phyloP scores from a whole-genome alignment of 2,113 vertebrate genomes.

The Meles meles region DNA sequence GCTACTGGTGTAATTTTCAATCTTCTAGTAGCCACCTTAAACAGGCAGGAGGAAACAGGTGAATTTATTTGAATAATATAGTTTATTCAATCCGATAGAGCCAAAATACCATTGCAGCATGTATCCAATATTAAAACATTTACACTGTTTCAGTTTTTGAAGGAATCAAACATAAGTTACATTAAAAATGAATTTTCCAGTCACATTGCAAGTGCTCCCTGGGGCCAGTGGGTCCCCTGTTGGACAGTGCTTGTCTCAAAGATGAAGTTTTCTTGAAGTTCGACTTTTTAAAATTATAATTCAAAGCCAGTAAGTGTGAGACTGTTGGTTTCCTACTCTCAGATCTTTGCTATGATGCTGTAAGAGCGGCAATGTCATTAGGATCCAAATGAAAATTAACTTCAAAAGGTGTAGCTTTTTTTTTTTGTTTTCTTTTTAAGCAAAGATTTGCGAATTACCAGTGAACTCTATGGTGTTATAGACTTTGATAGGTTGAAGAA shows the following conservation, averaged over 20 bases:
- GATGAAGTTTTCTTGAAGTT: background rate
- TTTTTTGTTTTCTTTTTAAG: background rate
- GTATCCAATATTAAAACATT: background rate
- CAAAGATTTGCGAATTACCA: background rate
- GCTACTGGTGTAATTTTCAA: background rate
- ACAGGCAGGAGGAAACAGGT: background rate
- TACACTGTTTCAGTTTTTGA: background rate
- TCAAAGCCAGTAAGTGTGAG: background rate
- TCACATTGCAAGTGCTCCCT: background rate
- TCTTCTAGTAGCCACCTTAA: background rate
- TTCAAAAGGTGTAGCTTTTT: background rate
- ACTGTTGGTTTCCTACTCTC: background rate
- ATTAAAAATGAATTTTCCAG: background rate
- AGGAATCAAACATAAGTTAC: background rate
- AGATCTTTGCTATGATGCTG: background rate
- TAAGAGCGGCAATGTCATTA: background rate
- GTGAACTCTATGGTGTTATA: background rate
- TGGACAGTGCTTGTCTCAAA: background rate
- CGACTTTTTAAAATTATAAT: background rate
- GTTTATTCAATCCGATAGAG: background rate
- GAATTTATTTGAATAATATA: background rate
- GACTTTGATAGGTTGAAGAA: background rate
- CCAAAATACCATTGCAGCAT: background rate
- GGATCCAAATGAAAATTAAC: conserved; percentile 31
- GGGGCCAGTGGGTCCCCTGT: background rate